Evolutionary conservation across 1,140 invertebrate species (phyloP), one percentile per base, ranked within the genome.

Genomic region (Drosophila busckii): DNA sequence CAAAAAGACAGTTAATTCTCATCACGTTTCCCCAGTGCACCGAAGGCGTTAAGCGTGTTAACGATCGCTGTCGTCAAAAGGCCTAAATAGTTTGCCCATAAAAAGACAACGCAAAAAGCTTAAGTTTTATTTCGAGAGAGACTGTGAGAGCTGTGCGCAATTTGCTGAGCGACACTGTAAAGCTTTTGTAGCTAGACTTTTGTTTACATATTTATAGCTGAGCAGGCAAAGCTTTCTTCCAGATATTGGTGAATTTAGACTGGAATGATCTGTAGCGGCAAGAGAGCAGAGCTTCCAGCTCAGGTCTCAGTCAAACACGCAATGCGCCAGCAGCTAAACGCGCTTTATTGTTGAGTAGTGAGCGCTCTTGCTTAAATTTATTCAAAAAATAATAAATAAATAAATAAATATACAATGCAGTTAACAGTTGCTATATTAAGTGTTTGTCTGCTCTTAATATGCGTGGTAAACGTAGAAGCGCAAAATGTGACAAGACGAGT

Each of bases 261-360:
- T n/a, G n/a, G n/a, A n/a, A n/a, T n/a, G n/a, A n/a, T n/a, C n/a
- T n/a, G n/a, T n/a, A n/a, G n/a, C n/a, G n/a, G n/a, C n/a, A n/a
- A 41, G 37, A 31, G 19, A 2, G n/a, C 26, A 2, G 12, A 40
- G 12, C 34, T 16, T 41, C 9, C 41, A 19, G 20, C 22, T 15
- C 9, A 12, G 9, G 20, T 26, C 17, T 70, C 73, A 78, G 73
- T 78, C 41, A 45, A 16, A 9, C 28, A 53, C 50, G 45, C 54
- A 68, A 35, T 15, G 63, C 46, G 6, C 41, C 41, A 78, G 73
- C 59, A 45, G 52, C 15, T 34, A 60, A 80, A 71, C 73, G 73
- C 54, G 53, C 54, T 68, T 48, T 29, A 7, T 40, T 4, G 16
- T n/a, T 31, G 25, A n/a, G n/a, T n/a, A n/a, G n/a, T n/a, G n/a